A percentile compares a stretch with the other conserved stretches of the same genome.
These are phyloP conservation scores for Pseudoatta argentina DNA, from an alignment of 1,140 invertebrate species.

Conservation along the genomic window DNA sequence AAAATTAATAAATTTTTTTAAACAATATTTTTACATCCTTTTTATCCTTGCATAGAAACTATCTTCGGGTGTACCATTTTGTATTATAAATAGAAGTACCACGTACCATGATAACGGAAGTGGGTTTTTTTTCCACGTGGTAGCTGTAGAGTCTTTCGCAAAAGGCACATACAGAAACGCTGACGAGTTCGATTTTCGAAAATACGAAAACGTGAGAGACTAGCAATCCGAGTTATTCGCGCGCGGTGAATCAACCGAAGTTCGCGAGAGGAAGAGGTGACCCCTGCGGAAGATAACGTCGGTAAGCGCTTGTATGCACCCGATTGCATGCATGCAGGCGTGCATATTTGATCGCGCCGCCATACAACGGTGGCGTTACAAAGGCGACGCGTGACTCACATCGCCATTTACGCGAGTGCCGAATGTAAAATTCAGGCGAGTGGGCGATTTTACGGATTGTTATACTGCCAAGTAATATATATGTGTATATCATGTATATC, in stretches of 20 bases:
- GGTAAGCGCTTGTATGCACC: conserved; percentile 46
- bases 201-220: conserved; percentile 27
- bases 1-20: background rate
- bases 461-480: background rate
- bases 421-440: conserved; percentile 38
- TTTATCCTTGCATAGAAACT: background rate
- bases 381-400: conserved; percentile 61
- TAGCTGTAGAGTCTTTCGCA: conserved; percentile 34
- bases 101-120: background rate
- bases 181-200: conserved; percentile 61
- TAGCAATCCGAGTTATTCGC: conserved; percentile 58
- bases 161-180: conserved; percentile 31
- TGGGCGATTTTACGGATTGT: conserved; percentile 46
- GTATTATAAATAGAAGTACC: conserved; percentile 34
- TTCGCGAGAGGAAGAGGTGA: conserved; percentile 22
- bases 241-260: conserved; percentile 46
- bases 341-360: conserved; percentile 58
- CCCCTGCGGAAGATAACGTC: conserved; percentile 54
- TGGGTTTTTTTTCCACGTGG: background rate
- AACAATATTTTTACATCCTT: too few species aligned
- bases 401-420: conserved; percentile 29
- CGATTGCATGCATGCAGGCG: conserved; percentile 66
- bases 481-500: too few species aligned
- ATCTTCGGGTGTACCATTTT: conserved; percentile 17
- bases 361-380: conserved; percentile 47